A percentile compares a stretch with the other conserved stretches of the same genome.
Conservation (phyloP, 2,113 vertebrate species). For the Acanthochromis polyacanthus region DNA sequence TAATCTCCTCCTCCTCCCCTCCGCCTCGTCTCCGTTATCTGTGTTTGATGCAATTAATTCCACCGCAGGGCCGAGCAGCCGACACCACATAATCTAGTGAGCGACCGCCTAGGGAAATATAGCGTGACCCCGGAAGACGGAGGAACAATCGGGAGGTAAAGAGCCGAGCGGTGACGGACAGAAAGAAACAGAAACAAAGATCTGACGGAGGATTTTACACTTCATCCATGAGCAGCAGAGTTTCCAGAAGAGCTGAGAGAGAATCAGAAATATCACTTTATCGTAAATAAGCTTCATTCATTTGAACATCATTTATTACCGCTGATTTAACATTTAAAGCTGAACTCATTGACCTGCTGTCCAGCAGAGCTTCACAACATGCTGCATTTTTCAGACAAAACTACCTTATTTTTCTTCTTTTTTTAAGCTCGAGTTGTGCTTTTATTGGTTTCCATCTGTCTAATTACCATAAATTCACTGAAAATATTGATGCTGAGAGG, state of each 20-base stretch:
- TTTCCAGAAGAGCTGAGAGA: constrained; percentile 9
- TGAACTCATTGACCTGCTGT: too few species aligned
- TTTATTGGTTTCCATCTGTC: too few species aligned
- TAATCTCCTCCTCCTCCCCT: constrained; percentile 54
- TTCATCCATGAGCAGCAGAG: constrained; percentile 36
- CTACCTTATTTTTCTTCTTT: too few species aligned
- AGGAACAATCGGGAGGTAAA: constrained; percentile 38
- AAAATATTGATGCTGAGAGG: too few species aligned
- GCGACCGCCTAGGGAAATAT: constrained; percentile 73
- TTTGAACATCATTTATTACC: too few species aligned
- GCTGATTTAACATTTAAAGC: too few species aligned
- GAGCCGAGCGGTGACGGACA: not conserved
- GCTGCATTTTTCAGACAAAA: too few species aligned
- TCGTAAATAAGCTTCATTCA: too few species aligned
- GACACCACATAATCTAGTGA: constrained; percentile 70
- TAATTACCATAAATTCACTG: too few species aligned
- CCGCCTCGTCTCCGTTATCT: constrained; percentile 65
- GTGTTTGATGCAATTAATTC: constrained; percentile 73
- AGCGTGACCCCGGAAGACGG: constrained; percentile 50
- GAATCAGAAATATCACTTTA: too few species aligned
- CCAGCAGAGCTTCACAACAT: too few species aligned
- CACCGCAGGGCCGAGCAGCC: constrained; percentile 56
- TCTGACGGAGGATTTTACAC: constrained; percentile 39
- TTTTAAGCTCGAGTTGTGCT: too few species aligned
- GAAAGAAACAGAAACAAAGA: not conserved